Evolutionary conservation across 2,888 invertebrate species (phyloP).

Genomic region (Caenorhabditis wallacei): DNA sequence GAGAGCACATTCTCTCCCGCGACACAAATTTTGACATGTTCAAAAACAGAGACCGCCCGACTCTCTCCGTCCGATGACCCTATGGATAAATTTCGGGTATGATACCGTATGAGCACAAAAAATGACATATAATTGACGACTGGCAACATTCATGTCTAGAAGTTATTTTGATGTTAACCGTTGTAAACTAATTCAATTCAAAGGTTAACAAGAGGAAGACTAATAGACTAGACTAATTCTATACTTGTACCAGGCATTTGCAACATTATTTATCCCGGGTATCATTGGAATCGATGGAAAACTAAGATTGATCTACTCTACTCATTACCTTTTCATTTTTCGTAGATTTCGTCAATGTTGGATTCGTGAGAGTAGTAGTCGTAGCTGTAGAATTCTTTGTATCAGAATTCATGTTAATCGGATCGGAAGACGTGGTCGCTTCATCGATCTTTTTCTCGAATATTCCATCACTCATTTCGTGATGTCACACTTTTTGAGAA

Average conservation of each 20-base stretch:
- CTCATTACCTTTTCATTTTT: constrained; percentile 25
- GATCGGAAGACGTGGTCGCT: constrained; percentile 21
- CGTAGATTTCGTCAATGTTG: constrained; percentile 10
- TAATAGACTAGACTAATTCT: too few species aligned
- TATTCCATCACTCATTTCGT: constrained; percentile 24
- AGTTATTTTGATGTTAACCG: too few species aligned
- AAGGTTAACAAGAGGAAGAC: too few species aligned
- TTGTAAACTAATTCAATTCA: too few species aligned
- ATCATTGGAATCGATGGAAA: too few species aligned
- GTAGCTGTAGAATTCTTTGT: constrained; percentile 14
- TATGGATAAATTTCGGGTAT: not conserved
- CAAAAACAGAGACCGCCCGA: constrained; percentile 46
- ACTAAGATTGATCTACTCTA: too few species aligned
- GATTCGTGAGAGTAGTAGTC: constrained; percentile 12
- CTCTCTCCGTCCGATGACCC: constrained; percentile 7
- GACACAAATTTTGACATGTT: constrained; percentile 55
- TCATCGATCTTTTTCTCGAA: constrained; percentile 24
- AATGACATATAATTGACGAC: constrained; percentile 30
- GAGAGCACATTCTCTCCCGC: not conserved
- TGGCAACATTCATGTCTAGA: constrained; percentile 4
- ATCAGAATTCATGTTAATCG: constrained; percentile 22
- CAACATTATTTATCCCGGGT: too few species aligned
- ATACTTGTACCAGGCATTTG: too few species aligned
- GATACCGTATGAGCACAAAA: not conserved
- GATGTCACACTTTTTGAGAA: not conserved